Evolutionary conservation across 2,797 vertebrate species (phyloP).

Genomic region (Valencia hispanica): DNA sequence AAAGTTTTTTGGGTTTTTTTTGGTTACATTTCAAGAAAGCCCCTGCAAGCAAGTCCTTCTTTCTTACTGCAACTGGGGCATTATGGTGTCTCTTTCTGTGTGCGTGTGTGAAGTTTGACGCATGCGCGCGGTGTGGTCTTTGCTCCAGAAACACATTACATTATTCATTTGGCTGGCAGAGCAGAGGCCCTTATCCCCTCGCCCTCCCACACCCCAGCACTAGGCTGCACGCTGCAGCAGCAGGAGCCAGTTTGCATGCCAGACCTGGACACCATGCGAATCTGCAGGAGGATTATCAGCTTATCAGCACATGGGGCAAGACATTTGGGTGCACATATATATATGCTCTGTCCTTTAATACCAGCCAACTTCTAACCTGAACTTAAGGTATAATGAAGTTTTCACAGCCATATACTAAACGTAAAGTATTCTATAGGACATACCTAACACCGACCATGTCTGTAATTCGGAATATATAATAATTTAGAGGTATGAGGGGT

Average conservation of each 20-base stretch:
- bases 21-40: constrained; percentile 32
- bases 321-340: constrained; percentile 52
- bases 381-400: constrained; percentile 11
- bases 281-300: constrained; percentile 64
- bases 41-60: constrained; percentile 37
- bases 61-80: constrained; percentile 69
- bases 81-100: constrained; percentile 48
- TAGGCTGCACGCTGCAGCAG: constrained; percentile 50
- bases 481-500: not conserved
- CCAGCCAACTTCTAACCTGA: constrained; percentile 15
- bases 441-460: not conserved
- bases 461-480: not conserved
- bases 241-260: constrained; percentile 68
- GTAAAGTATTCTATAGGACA: not conserved
- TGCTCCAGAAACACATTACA: constrained; percentile 79
- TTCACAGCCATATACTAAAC: not conserved
- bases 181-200: constrained; percentile 72
- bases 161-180: constrained; percentile 81
- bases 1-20: constrained; percentile 36
- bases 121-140: constrained; percentile 69
- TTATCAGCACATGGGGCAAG: constrained; percentile 56
- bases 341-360: constrained; percentile 13
- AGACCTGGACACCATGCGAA: constrained; percentile 54
- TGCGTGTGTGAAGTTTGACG: constrained; percentile 47
- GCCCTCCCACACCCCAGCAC: constrained; percentile 68